Conservation (phyloP, 2,797 vertebrate species). For the Tarsius wallacei region DNA sequence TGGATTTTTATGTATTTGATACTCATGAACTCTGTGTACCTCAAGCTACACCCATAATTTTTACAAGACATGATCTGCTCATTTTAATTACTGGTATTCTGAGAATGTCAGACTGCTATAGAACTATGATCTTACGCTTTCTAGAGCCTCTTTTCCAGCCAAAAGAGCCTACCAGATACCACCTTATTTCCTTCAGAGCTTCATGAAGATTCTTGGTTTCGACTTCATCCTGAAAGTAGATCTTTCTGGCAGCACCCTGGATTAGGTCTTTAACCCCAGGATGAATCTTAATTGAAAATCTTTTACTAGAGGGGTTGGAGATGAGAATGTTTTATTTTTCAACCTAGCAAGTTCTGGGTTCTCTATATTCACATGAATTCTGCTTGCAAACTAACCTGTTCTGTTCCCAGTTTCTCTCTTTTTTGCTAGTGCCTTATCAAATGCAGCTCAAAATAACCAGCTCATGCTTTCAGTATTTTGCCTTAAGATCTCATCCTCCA, state of each 20-base stretch:
- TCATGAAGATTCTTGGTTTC: slow-evolving; percentile 52
- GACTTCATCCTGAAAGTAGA: not conserved
- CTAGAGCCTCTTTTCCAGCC: not conserved
- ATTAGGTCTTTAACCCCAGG: slow-evolving; percentile 43
- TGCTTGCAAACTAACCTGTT: slow-evolving; percentile 13
- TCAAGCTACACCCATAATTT: not conserved
- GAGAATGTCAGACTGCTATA: not conserved
- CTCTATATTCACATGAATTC: slow-evolving; percentile 36
- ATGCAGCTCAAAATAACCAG: slow-evolving; percentile 27
- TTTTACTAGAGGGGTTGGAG: slow-evolving; percentile 56
- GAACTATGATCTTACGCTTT: not conserved
- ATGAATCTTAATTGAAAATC: slow-evolving; percentile 53
- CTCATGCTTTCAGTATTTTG: slow-evolving; percentile 33
- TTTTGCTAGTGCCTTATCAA: slow-evolving; percentile 51
- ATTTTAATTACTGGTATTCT: not conserved
- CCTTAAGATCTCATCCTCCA: not conserved
- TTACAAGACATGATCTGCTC: not conserved
- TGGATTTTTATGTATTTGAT: slow-evolving; percentile 15
- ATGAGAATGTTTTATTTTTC: slow-evolving; percentile 46
- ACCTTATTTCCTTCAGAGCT: not conserved
- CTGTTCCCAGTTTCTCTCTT: slow-evolving; percentile 39
- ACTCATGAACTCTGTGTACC: not conserved
- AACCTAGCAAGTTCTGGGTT: not conserved
- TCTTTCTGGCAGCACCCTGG: not conserved
- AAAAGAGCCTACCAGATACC: not conserved